Percentiles rank a stretch among this genome's conserved stretches.
phyloP scores from a whole-genome alignment of 2,888 invertebrate genomes.

The Drosophila limbata region DNA sequence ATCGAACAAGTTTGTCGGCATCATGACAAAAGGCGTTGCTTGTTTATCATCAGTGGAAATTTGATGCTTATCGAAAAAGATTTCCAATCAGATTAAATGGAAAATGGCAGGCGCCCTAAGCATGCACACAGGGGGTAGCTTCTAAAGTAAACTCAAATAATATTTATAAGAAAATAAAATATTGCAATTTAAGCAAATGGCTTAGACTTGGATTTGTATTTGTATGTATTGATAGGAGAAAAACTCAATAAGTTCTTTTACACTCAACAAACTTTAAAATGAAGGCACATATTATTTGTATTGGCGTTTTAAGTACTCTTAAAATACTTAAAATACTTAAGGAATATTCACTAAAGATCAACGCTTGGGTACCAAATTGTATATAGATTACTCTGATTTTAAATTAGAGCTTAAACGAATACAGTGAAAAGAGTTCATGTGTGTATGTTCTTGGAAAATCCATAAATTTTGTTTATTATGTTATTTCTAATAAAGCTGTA shows the following conservation, averaged over 20 bases:
- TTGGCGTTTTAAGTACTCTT: too few species aligned
- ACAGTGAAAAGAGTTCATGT: not conserved
- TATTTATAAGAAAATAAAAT: not conserved
- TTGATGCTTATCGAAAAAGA: constrained; percentile 78
- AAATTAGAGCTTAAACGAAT: not conserved
- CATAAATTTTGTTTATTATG: constrained; percentile 1
- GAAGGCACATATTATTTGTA: too few species aligned
- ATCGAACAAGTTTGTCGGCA: constrained; percentile 69
- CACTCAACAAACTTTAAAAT: too few species aligned
- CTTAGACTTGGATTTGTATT: too few species aligned
- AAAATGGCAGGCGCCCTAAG: constrained; percentile 40
- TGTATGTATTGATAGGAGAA: too few species aligned
- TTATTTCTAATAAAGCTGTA: constrained; percentile 18
- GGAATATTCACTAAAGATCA: not conserved
- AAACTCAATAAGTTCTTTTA: too few species aligned
- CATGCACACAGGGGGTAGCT: constrained; percentile 26
- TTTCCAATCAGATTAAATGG: constrained; percentile 63
- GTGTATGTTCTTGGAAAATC: not conserved
- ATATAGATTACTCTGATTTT: not conserved
- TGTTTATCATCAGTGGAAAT: constrained; percentile 70
- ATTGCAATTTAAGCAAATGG: not conserved
- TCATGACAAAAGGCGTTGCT: constrained; percentile 73
- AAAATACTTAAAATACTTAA: too few species aligned
- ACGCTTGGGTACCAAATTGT: too few species aligned
- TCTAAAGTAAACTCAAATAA: not conserved